phyloP scores from a whole-genome alignment of 2,113 vertebrate species.

The Ursus arctos region DNA sequence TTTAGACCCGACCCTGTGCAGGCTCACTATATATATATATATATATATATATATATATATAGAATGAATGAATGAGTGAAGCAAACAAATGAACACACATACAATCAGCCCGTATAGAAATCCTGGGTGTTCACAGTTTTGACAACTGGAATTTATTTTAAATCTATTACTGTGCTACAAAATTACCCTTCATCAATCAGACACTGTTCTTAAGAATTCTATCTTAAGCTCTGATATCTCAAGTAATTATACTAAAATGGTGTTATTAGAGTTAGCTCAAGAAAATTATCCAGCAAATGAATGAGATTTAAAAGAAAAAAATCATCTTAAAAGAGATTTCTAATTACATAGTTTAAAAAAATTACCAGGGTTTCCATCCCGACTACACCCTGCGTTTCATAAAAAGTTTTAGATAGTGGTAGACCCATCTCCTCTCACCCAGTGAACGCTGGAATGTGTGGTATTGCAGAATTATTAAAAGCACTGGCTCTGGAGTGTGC shows the following conservation, averaged over 20 bases:
- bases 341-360: constrained; percentile 72
- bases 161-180: constrained; percentile 65
- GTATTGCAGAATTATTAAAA: neutral
- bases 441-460: neutral
- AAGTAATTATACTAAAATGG: constrained; percentile 79
- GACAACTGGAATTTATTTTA: constrained; percentile 74
- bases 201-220: constrained; percentile 76
- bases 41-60: neutral
- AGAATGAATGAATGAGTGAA: constrained; percentile 44
- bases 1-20: constrained; percentile 18
- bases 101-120: constrained; percentile 22
- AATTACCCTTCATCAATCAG: constrained; percentile 76
- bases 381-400: neutral
- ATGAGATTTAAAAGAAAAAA: constrained; percentile 70
- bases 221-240: constrained; percentile 71
- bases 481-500: neutral
- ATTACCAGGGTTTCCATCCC: constrained; percentile 70
- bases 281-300: constrained; percentile 78
- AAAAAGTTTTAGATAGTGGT: constrained; percentile 34
- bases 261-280: constrained; percentile 75
- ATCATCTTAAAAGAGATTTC: constrained; percentile 70
- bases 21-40: neutral
- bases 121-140: constrained; percentile 28
- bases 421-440: neutral
- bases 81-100: constrained; percentile 28